These are phyloP conservation scores for Sandelia bainsii DNA, from an alignment of 2,797 vertebrate genomes.

Conservation along the genomic window DNA sequence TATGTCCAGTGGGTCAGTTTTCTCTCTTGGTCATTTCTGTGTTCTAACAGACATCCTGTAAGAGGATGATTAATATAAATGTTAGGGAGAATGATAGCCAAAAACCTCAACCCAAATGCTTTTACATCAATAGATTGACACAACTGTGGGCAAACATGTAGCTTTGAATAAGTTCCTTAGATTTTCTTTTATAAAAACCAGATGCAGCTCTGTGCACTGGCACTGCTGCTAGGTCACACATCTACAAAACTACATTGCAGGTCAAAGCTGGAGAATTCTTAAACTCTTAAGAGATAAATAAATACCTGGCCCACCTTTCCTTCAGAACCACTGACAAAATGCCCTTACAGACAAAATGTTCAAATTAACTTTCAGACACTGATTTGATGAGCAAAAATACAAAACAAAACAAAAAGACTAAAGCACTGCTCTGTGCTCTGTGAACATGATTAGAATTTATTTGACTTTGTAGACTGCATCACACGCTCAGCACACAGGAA, in stretches of 20 bases:
- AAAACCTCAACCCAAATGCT: background rate
- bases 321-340: slow-evolving; percentile 6
- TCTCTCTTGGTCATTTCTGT: background rate
- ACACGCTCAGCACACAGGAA: background rate
- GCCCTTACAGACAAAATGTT: background rate
- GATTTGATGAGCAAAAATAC: background rate
- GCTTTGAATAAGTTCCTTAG: background rate
- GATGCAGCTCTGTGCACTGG: background rate
- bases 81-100: slow-evolving; percentile 1
- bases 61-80: slow-evolving; percentile 11
- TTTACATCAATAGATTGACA: slow-evolving; percentile 3
- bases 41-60: slow-evolving; percentile 1
- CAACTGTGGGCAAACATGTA: background rate
- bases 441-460: background rate
- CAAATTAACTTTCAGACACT: background rate
- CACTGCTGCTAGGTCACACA: background rate
- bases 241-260: background rate
- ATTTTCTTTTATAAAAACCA: slow-evolving; percentile 11
- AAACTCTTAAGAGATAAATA: background rate
- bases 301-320: background rate
- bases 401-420: background rate
- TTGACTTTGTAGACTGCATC: slow-evolving; percentile 5
- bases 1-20: background rate
- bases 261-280: background rate
- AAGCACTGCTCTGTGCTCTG: background rate